Conservation (phyloP, 2,888 invertebrate genomes). For the Tholera decimalis region DNA sequence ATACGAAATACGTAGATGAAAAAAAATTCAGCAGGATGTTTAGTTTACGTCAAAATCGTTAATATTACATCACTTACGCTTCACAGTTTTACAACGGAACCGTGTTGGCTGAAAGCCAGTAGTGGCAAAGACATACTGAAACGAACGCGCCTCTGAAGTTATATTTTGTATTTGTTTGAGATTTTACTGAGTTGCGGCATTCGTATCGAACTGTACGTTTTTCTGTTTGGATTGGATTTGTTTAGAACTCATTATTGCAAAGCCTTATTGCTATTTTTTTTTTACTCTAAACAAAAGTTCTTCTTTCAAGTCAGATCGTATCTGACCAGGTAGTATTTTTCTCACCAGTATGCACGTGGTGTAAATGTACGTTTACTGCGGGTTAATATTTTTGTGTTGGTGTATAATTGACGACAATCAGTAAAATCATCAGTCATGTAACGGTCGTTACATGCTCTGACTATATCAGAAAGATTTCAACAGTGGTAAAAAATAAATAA, state of each 20-base stretch:
- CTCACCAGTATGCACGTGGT: no score
- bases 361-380: no score
- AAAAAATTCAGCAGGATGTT: slow-evolving; percentile 45
- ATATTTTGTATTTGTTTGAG: slow-evolving; percentile 21
- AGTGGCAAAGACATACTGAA: slow-evolving; percentile 25
- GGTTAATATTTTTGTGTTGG: no score
- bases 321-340: no score
- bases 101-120: slow-evolving; percentile 42
- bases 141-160: slow-evolving; percentile 10
- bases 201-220: slow-evolving; percentile 13
- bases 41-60: slow-evolving; percentile 53
- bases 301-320: no score
- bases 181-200: slow-evolving; percentile 7
- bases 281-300: no score
- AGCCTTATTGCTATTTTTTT: no score
- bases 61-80: slow-evolving; percentile 57
- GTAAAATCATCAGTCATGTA: no score
- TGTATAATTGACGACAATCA: no score
- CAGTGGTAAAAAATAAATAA: no score
- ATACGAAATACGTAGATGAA: neutral
- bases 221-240: slow-evolving; percentile 1
- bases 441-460: no score
- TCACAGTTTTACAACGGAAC: slow-evolving; percentile 32
- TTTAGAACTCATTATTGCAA: neutral
- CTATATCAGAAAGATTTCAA: no score